Conservation (phyloP, 2,797 vertebrate species). For the Eurystomus glaucurus region DNA sequence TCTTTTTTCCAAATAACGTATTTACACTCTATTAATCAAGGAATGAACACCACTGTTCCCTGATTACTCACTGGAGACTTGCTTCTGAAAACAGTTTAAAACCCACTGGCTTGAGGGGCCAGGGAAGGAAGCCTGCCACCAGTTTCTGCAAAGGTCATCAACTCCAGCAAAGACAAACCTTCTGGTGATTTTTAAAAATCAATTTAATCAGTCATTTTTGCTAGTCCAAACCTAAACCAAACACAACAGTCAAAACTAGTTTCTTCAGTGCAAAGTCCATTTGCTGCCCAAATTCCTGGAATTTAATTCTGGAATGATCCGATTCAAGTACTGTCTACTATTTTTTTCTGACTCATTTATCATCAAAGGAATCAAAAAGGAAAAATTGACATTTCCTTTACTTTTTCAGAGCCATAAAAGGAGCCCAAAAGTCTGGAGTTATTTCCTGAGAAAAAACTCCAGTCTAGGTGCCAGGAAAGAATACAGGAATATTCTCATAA, state of each 20-base stretch:
- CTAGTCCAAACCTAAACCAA: not conserved
- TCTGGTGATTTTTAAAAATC: not conserved
- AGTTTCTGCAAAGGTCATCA: not conserved
- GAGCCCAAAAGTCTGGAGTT: not conserved
- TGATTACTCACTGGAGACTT: not conserved
- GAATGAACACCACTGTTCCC: not conserved
- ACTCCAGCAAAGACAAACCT: not conserved
- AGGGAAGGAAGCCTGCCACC: not conserved
- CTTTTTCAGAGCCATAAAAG: not conserved
- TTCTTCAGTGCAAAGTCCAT: not conserved
- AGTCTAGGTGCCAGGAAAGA: not conserved
- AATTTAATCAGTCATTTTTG: not conserved
- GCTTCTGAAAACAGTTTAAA: not conserved
- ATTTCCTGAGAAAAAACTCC: not conserved
- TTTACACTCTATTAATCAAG: not conserved
- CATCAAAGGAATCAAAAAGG: not conserved
- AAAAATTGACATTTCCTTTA: not conserved
- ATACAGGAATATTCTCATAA: not conserved
- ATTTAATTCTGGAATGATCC: not conserved
- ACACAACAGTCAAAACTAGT: not conserved
- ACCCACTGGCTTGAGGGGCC: not conserved
- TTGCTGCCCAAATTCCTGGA: not conserved
- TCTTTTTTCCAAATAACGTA: not conserved
- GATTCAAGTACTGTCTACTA: not conserved
- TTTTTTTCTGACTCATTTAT: not conserved